Percentiles rank a stretch among this genome's conserved stretches.
phyloP scores from a whole-genome alignment of 2,797 vertebrate species.

The Semaprochilodus insignis region DNA sequence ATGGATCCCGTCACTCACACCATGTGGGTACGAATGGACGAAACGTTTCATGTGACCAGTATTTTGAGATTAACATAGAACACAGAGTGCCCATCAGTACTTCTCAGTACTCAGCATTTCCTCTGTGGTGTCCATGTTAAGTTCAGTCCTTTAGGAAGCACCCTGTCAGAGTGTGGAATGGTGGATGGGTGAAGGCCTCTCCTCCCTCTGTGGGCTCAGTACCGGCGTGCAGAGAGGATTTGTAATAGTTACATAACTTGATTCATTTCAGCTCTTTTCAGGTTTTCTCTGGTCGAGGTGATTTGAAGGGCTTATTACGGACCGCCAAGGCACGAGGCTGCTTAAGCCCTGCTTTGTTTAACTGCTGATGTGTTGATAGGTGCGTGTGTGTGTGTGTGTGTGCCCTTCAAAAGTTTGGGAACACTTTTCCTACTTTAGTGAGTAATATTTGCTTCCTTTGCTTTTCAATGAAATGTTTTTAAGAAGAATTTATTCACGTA shows the following conservation, averaged over 20 bases:
- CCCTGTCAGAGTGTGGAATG: not conserved
- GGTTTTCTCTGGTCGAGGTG: not conserved
- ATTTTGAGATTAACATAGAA: too few relatives aligned
- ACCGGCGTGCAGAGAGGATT: not conserved
- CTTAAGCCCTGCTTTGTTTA: not conserved
- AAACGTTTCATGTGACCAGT: too few relatives aligned
- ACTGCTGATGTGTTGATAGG: not conserved
- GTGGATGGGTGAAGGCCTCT: too few relatives aligned
- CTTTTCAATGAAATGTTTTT: not conserved
- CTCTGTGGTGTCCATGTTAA: not conserved
- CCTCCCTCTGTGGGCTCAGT: not conserved
- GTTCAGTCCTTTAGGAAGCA: not conserved
- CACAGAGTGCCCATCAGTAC: too few relatives aligned
- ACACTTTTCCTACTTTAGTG: not conserved
- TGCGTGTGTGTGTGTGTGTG: not conserved
- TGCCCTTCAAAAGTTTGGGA: not conserved
- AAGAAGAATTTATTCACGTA: not conserved
- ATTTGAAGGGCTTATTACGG: not conserved
- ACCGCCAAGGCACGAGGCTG: not conserved
- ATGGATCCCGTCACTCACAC: too few relatives aligned
- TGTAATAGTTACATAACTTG: not conserved
- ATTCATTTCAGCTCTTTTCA: conserved; percentile 2
- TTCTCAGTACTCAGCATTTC: not conserved
- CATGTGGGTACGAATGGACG: too few relatives aligned
- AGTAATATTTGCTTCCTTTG: not conserved